A percentile compares a stretch with the other conserved stretches of the same genome.
phyloP scores from a whole-genome alignment of 2,888 invertebrate genomes.

The Desoria tigrina region DNA sequence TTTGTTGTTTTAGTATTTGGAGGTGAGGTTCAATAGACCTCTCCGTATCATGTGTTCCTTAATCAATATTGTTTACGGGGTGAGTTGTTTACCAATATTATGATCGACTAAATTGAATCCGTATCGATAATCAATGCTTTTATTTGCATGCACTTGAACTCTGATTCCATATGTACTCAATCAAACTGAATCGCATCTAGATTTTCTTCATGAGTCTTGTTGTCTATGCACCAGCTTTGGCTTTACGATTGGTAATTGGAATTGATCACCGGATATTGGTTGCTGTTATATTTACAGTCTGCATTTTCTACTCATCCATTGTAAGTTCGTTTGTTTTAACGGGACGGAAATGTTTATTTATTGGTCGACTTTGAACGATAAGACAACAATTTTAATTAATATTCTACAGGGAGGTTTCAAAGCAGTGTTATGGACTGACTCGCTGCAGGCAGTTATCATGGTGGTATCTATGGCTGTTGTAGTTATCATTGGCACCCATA shows the following conservation, averaged over 20 bases:
- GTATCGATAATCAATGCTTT: neutral
- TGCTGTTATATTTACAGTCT: conserved; percentile 49
- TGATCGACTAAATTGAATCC: neutral
- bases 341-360: too few species aligned
- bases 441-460: conserved; percentile 48
- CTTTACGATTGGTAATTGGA: conserved; percentile 47
- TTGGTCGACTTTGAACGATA: neutral
- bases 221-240: conserved; percentile 42
- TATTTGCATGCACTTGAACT: too few species aligned
- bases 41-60: conserved; percentile 41
- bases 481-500: conserved; percentile 34
- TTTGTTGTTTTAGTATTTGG: conserved; percentile 36
- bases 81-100: conserved; percentile 25
- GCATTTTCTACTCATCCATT: conserved; percentile 52
- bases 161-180: too few species aligned
- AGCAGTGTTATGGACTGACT: conserved; percentile 48
- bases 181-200: too few species aligned
- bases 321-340: conserved; percentile 35
- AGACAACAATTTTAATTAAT: neutral
- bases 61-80: conserved; percentile 46
- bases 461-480: conserved; percentile 39
- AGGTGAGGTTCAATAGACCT: conserved; percentile 38
- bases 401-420: conserved; percentile 51
- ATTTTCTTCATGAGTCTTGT: conserved; percentile 45
- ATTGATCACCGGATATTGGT: conserved; percentile 46